Conservation (phyloP, 2,797 vertebrate genomes). For the Macropodus opercularis region DNA sequence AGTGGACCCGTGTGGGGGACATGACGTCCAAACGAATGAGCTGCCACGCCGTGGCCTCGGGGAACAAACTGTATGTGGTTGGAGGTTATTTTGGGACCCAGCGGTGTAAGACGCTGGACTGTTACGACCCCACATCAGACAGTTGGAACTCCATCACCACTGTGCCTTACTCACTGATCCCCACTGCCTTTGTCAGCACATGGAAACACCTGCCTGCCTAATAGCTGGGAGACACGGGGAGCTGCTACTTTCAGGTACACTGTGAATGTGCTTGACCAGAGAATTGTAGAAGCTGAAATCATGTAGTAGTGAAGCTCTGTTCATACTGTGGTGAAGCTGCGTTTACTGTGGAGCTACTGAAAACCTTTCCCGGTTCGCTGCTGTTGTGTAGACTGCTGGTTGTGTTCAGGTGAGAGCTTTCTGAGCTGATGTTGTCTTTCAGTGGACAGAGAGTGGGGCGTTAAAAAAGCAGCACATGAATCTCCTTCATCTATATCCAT, state of each 20-base stretch:
- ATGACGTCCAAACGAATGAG: slow-evolving; percentile 98
- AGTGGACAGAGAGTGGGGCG: slow-evolving; percentile 3
- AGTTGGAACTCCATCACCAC: slow-evolving; percentile 96
- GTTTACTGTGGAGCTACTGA: too few relatives aligned
- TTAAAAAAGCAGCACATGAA: slow-evolving; percentile 25
- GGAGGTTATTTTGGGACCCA: slow-evolving; percentile 96
- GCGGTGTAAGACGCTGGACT: slow-evolving; percentile 94
- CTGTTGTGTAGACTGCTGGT: too few relatives aligned
- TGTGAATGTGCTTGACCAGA: too few relatives aligned
- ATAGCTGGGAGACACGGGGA: slow-evolving; percentile 26
- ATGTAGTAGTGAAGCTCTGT: too few relatives aligned
- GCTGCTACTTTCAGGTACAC: slow-evolving; percentile 14
- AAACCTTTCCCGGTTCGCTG: too few relatives aligned
- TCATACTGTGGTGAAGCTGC: too few relatives aligned
- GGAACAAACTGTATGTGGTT: slow-evolving; percentile 95
- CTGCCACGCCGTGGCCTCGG: slow-evolving; percentile 92
- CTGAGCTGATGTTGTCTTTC: background rate
- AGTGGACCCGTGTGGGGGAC: slow-evolving; percentile 93
- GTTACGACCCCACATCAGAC: slow-evolving; percentile 92
- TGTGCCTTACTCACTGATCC: slow-evolving; percentile 95
- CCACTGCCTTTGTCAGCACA: slow-evolving; percentile 95
- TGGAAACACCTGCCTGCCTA: slow-evolving; percentile 95
- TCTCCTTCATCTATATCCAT: slow-evolving; percentile 21
- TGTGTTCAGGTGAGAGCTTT: too few relatives aligned
- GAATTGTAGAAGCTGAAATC: too few relatives aligned